Percentiles rank a stretch among this genome's conserved stretches.
Conservation (phyloP, 2,113 vertebrate species). For the Lates calcarifer region DNA sequence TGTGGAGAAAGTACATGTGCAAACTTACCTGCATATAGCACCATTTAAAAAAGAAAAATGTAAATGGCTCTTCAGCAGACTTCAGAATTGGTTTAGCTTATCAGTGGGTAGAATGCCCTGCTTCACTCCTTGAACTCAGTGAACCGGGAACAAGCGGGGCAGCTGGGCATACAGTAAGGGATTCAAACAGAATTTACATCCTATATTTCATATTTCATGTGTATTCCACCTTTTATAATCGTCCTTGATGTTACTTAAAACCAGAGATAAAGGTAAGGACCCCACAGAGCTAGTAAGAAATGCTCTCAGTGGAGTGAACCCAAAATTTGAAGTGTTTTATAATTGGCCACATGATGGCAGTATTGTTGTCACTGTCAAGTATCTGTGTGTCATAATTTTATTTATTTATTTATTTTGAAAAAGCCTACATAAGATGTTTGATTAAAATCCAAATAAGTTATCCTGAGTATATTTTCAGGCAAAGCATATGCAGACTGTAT, state of each 20-base stretch:
- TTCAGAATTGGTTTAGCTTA: background rate
- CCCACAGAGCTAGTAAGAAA: background rate
- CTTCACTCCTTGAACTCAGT: background rate
- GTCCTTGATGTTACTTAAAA: background rate
- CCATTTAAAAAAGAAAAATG: background rate
- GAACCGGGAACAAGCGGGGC: background rate
- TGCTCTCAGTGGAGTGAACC: background rate
- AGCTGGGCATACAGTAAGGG: background rate
- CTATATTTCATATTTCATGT: background rate
- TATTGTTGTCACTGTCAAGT: background rate
- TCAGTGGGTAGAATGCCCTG: background rate
- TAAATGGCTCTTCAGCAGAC: background rate
- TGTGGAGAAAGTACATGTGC: background rate
- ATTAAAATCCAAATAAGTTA: background rate
- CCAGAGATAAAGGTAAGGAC: background rate
- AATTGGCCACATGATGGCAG: slow-evolving; percentile 31
- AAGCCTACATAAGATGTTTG: background rate
- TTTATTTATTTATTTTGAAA: background rate
- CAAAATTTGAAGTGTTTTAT: background rate
- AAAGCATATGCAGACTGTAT: background rate
- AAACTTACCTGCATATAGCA: background rate
- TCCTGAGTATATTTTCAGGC: too few species aligned
- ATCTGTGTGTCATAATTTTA: background rate
- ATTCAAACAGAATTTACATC: too few species aligned
- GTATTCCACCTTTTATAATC: background rate